Base-by-base conservation (phyloP, 2,888 invertebrate genomes). In the Heliconius hortense region DNA sequence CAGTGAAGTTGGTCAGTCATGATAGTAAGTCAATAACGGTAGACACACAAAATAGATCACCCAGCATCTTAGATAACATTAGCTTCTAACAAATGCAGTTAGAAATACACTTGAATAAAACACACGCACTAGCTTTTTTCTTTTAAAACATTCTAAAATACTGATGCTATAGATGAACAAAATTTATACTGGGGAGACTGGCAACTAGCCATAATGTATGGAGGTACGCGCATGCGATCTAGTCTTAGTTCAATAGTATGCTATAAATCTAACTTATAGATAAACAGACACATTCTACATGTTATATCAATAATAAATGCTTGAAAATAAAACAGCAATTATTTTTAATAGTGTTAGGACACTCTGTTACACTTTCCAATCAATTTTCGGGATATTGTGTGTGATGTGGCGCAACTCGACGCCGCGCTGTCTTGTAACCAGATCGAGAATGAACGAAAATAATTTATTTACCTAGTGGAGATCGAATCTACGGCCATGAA, bases 141-240 rank as follows among this genome's bases (percentile, higher is more conserved):
- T 60, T 66, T 39, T 43, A 43, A 26, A 66, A 43, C 8, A 15
- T 66, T 43, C 4, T 24, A 39, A 64, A 62, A 71, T 26, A 26
- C 28, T 59, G 28, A 11, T 62, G 1, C 35, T n/a, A 26, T 26
- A 35, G 35, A 60, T 28, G 59, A 62, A 39, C 39, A 62, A 62
- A 71, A 60, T 43, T 26, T 59, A 28, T 18, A 71, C 26, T 71
- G 26, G 2, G 39, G 21, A 21, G 71, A 71, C 60, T 71, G 71
- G 71, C 71, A 71, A 18, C 21, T 11, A 35, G 71, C 62, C 62
- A 71, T 71, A 66, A 10, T 43, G 15, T 64, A n/a, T 39, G 15
- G 56, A n/a, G 13, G 35, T 26, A 11, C 26, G 71, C 71, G 71
- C 71, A 71, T 71, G 71, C 71, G 71, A 62, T 62, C 7, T 60